phyloP scores from a whole-genome alignment of 92 coral and sea anemone genomes.

The Epizoanthus scotinus region DNA sequence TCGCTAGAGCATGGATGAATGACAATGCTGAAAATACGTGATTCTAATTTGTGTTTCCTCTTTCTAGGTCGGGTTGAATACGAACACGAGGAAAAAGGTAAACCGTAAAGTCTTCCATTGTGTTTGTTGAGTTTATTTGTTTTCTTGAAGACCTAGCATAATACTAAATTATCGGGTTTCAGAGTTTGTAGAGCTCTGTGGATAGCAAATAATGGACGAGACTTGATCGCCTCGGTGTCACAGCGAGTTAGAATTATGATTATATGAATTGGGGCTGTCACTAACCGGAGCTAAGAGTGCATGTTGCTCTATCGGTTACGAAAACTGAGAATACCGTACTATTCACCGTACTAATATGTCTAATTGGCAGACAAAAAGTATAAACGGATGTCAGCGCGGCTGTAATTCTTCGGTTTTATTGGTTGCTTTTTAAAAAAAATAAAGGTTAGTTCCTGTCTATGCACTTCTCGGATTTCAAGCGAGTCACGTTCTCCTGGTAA shows the following conservation, averaged over 20 bases:
- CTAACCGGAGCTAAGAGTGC: background rate
- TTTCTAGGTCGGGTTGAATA: slow-evolving; percentile 79
- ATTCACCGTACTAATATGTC: too few species aligned
- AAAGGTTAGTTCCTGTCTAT: background rate
- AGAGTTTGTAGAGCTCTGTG: slow-evolving; percentile 42
- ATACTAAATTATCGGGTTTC: slow-evolving; percentile 63
- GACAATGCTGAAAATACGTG: background rate
- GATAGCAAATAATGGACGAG: slow-evolving; percentile 12
- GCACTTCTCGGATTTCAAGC: background rate
- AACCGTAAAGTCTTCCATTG: slow-evolving; percentile 60
- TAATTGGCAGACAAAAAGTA: slow-evolving; percentile 25
- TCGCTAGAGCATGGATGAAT: background rate
- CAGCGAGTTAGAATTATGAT: slow-evolving; percentile 5
- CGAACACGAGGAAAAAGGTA: slow-evolving; percentile 76
- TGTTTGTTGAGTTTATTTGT: slow-evolving; percentile 55
- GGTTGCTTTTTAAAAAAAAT: background rate
- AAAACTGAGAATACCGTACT: background rate
- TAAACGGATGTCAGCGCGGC: slow-evolving; percentile 28
- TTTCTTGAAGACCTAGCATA: slow-evolving; percentile 51
- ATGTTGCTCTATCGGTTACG: slow-evolving; percentile 4
- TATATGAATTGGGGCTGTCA: background rate
- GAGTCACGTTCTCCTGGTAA: slow-evolving; percentile 12
- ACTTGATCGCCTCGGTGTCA: background rate
- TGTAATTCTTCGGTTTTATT: slow-evolving; percentile 7
- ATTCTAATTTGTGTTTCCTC: slow-evolving; percentile 26